Percentiles rank a stretch among this genome's conserved stretches.
Evolutionary conservation across 2,113 vertebrate species (phyloP).

Genomic region (Semnornis frantzii): DNA sequence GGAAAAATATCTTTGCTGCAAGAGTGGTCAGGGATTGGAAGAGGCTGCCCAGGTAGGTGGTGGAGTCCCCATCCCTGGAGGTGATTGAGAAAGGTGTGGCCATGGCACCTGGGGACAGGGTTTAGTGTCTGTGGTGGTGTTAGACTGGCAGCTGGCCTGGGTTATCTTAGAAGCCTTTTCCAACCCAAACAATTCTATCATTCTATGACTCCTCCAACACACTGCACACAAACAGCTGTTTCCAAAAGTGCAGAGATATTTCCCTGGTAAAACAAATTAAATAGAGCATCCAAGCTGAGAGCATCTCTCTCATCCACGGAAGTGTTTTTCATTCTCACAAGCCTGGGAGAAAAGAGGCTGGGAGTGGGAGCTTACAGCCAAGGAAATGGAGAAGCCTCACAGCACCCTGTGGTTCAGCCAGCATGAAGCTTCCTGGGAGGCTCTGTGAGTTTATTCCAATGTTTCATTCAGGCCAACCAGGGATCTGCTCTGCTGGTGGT

Average conservation of each 20-base stretch:
- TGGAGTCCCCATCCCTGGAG: too few species aligned
- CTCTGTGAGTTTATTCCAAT: not conserved
- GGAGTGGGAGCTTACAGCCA: not conserved
- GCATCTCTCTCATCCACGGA: not conserved
- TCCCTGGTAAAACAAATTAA: not conserved
- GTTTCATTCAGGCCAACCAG: not conserved
- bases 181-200: too few species aligned
- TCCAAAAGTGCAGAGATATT: not conserved
- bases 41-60: too few species aligned
- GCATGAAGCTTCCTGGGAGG: not conserved
- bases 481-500: not conserved
- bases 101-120: too few species aligned
- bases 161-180: too few species aligned
- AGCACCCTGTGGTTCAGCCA: not conserved
- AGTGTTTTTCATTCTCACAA: not conserved
- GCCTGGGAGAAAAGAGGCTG: accelerated
- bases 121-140: too few species aligned
- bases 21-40: too few species aligned
- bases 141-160: too few species aligned
- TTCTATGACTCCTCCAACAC: not conserved
- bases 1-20: too few species aligned
- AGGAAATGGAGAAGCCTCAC: not conserved
- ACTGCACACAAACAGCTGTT: not conserved
- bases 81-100: too few species aligned
- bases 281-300: not conserved